Evolutionary conservation across 2,797 vertebrate species (phyloP).

Genomic region (Molossus alvarezi): DNA sequence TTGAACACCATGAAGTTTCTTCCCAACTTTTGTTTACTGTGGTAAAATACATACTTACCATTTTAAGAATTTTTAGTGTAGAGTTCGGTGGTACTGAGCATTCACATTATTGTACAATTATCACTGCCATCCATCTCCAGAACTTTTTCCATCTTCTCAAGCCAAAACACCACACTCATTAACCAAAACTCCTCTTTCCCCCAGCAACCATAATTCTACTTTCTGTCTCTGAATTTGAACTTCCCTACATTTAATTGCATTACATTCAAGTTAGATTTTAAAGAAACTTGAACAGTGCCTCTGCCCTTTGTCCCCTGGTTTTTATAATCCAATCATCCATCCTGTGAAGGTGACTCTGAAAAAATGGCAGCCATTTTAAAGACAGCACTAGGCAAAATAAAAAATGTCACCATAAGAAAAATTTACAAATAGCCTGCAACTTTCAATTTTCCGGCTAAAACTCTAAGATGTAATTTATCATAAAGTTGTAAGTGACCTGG

Average conservation of each 20-base stretch:
- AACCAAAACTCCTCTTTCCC: background rate
- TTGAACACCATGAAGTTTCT: background rate
- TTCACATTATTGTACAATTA: background rate
- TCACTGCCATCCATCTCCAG: background rate
- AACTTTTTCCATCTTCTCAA: background rate
- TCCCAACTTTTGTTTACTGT: background rate
- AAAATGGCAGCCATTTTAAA: slow-evolving; percentile 58
- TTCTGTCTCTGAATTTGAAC: background rate
- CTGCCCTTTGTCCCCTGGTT: background rate
- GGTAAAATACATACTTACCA: background rate
- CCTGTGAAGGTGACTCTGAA: slow-evolving; percentile 48
- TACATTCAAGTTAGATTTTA: slow-evolving; percentile 17
- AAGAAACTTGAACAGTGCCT: slow-evolving; percentile 9
- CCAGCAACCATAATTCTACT: background rate
- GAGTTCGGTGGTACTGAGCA: background rate
- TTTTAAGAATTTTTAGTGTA: background rate
- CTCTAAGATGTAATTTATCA: slow-evolving; percentile 19
- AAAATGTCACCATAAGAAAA: slow-evolving; percentile 50
- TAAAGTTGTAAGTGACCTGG: background rate
- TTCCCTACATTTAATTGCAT: background rate
- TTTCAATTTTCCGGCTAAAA: slow-evolving; percentile 48
- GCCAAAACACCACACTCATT: background rate
- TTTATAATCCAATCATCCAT: slow-evolving; percentile 17
- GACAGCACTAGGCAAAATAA: slow-evolving; percentile 37
- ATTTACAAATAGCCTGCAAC: background rate